These are phyloP conservation scores for Gila orcuttii DNA, from an alignment of 2,113 vertebrate species.

Conservation along the genomic window DNA sequence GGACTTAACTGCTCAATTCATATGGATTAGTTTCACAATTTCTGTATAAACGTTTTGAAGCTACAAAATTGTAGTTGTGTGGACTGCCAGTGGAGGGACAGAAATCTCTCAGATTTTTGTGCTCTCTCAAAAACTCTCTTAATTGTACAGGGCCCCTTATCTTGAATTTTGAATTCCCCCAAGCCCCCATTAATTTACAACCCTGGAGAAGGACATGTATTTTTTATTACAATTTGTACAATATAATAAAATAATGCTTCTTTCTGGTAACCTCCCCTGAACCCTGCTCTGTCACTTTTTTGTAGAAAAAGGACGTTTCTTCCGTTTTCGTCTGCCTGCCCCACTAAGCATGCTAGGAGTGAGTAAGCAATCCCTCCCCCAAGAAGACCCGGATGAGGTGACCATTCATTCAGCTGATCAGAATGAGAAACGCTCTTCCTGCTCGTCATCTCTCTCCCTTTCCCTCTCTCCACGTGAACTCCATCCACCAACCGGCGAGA, in stretches of 20 bases:
- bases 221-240: background rate
- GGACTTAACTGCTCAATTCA: too few species aligned
- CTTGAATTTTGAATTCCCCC: too few species aligned
- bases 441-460: constrained; percentile 49
- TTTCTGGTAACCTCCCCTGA: background rate
- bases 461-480: constrained; percentile 77
- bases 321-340: constrained; percentile 89
- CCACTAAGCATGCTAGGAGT: constrained; percentile 85
- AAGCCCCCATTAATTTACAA: background rate
- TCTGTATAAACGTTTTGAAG: too few species aligned
- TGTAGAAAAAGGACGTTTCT: constrained; percentile 83
- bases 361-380: constrained; percentile 93
- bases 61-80: too few species aligned
- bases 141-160: background rate
- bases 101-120: too few species aligned
- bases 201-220: background rate
- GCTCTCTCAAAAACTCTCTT: too few species aligned
- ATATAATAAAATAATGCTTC: background rate
- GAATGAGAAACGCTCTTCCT: constrained; percentile 58
- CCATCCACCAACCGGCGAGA: constrained; percentile 89
- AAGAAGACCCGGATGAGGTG: constrained; percentile 93
- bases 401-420: constrained; percentile 88
- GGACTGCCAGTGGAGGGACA: too few species aligned
- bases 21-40: too few species aligned
- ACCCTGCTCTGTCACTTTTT: background rate